phyloP scores from a whole-genome alignment of 2,797 vertebrate species.

The Brachymystax lenok region DNA sequence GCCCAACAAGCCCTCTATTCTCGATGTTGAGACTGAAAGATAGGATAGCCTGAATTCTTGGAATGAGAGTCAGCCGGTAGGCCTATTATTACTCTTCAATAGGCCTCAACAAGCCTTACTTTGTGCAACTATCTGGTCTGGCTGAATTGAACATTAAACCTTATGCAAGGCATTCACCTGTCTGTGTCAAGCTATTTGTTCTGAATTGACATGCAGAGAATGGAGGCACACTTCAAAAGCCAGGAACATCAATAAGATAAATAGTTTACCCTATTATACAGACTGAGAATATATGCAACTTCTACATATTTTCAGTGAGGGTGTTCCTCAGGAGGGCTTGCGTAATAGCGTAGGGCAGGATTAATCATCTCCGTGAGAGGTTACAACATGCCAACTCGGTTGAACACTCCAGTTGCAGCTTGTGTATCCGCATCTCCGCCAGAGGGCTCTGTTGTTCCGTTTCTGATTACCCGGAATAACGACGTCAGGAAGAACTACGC shows the following conservation, averaged over 20 bases:
- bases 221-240: background rate
- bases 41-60: background rate
- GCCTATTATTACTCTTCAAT: background rate
- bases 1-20: too few species aligned
- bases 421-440: too few species aligned
- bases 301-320: background rate
- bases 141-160: background rate
- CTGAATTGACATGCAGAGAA: background rate
- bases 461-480: too few species aligned
- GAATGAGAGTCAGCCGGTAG: background rate
- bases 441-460: too few species aligned
- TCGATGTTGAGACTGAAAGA: too few species aligned
- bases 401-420: background rate
- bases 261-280: too few species aligned
- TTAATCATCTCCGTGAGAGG: conserved; percentile 58
- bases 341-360: conserved; percentile 15
- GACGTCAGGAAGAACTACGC: too few species aligned
- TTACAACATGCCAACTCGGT: conserved; percentile 30
- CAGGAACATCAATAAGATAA: too few species aligned
- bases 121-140: background rate
- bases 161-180: background rate
- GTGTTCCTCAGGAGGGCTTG: background rate
- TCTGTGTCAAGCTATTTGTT: background rate
- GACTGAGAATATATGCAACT: background rate
- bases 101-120: too few species aligned